Percentiles rank a stretch among this genome's conserved stretches.
These are phyloP conservation scores for Electrona antarctica DNA, from an alignment of 2,113 vertebrate species.

Conservation along the genomic window DNA sequence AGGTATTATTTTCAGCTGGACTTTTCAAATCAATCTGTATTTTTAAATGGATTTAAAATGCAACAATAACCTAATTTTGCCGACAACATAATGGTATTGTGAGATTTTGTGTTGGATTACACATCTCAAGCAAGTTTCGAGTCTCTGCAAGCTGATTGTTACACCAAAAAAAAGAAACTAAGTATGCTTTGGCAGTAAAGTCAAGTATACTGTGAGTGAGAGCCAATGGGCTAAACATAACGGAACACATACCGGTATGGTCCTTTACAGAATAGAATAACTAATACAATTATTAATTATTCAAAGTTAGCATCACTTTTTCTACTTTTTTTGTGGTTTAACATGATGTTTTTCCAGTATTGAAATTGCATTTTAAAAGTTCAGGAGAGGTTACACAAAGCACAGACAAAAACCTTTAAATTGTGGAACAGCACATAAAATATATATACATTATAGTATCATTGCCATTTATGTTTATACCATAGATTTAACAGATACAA, in stretches of 20 bases:
- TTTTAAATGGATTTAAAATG: no score
- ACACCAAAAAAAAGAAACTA: no score
- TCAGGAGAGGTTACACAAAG: constrained; percentile 6
- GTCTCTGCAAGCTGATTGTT: no score
- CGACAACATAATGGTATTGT: no score
- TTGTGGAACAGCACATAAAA: constrained; percentile 14
- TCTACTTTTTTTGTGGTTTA: neutral
- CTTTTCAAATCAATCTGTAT: no score
- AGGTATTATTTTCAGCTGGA: no score
- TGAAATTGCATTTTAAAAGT: neutral
- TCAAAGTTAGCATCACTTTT: neutral
- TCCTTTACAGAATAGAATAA: neutral
- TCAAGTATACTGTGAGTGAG: neutral
- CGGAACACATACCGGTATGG: no score
- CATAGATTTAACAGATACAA: constrained; percentile 4
- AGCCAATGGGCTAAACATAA: neutral
- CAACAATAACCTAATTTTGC: no score
- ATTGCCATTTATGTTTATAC: neutral
- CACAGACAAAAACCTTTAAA: neutral
- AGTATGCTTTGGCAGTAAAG: no score
- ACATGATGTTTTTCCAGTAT: neutral
- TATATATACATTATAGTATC: constrained; percentile 2
- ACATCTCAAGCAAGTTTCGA: no score
- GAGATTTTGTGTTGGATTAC: no score
- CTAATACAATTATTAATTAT: neutral